Evolutionary conservation across 2,888 invertebrate species (phyloP), one percentile per base, ranked within the genome.

Genomic region (Torymus auratus): DNA sequence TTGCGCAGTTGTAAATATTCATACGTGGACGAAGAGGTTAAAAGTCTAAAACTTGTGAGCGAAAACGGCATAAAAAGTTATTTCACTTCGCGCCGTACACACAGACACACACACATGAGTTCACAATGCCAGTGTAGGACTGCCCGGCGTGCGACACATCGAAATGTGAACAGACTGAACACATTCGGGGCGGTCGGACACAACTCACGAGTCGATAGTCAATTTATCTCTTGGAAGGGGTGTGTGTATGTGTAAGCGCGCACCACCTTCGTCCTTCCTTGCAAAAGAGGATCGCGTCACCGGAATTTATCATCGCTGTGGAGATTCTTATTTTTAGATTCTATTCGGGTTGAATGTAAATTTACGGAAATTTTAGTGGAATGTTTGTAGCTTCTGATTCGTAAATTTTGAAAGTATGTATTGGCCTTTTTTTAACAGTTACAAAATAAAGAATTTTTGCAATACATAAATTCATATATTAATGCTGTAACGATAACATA

Each of bases 121-220:
- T 41, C 41, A 41, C 41, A 41, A 41, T 41, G 41, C 41, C 41
- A 41, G 17, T 61, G n/a, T 20, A 55, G 60, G 14, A 28, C 71
- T 41, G 17, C 11, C 17, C 52, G 61, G 20, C 71, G 52, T n/a
- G 12, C n/a, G n/a, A 72, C 41, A 69, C 60, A 50, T 74, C 65
- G 20, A 56, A 10, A 74, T 74, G 65, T 65, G 65, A 56, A 74
- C 73, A 65, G 73, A 65, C n/a, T 64, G 73, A 74, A 65, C 73
- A 74, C 73, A 74, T 65, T 17, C 73, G 56, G 65, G 61, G 73
- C 52, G 52, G 28, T 65, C 55, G 41, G 72, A 53, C 64, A 55
- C 55, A 13, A 14, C 17, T 17, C 70, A 60, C 60, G 15, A 13
- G 50, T 52, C 60, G 50, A 60, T 12, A 65, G 53, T 67, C 67